Evolutionary conservation across 2,797 vertebrate species (phyloP).

Genomic region (Cyclopterus lumpus): DNA sequence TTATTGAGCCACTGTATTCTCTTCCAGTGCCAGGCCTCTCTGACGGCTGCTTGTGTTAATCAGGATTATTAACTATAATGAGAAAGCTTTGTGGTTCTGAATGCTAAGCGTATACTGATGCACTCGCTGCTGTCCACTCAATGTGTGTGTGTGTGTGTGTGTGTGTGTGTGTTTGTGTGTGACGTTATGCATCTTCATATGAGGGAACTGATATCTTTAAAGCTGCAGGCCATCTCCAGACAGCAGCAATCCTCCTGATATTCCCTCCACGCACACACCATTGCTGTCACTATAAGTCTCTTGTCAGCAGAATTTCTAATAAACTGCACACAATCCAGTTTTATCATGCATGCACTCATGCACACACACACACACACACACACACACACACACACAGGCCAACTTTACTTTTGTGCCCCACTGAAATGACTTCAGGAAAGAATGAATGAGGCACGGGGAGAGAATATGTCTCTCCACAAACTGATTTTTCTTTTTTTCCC

Average conservation of each 20-base stretch:
- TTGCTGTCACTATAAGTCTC: constrained; percentile 68
- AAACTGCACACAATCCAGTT: constrained; percentile 70
- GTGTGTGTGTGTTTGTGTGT: constrained; percentile 6
- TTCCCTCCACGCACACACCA: constrained; percentile 66
- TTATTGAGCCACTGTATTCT: constrained; percentile 41
- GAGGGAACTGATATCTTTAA: constrained; percentile 66
- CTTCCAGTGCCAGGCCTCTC: not conserved
- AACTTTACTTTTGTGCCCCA: constrained; percentile 44
- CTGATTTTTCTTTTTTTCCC: constrained; percentile 52
- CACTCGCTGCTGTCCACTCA: constrained; percentile 34
- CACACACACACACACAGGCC: constrained; percentile 19
- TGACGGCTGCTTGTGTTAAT: constrained; percentile 55
- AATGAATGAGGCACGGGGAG: constrained; percentile 44
- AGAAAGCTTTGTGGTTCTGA: constrained; percentile 51
- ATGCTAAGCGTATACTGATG: constrained; percentile 49
- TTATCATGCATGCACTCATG: constrained; percentile 61
- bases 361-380: constrained; percentile 31
- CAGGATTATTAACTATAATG: constrained; percentile 60
- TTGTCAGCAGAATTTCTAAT: constrained; percentile 84
- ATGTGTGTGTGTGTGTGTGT: constrained; percentile 29
- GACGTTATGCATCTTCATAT: constrained; percentile 32
- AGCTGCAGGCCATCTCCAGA: constrained; percentile 69
- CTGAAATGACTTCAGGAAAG: constrained; percentile 51
- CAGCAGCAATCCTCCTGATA: constrained; percentile 65
- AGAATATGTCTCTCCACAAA: constrained; percentile 47